Conservation (phyloP, 92 coral and sea anemone genomes). For the Metridium senile region DNA sequence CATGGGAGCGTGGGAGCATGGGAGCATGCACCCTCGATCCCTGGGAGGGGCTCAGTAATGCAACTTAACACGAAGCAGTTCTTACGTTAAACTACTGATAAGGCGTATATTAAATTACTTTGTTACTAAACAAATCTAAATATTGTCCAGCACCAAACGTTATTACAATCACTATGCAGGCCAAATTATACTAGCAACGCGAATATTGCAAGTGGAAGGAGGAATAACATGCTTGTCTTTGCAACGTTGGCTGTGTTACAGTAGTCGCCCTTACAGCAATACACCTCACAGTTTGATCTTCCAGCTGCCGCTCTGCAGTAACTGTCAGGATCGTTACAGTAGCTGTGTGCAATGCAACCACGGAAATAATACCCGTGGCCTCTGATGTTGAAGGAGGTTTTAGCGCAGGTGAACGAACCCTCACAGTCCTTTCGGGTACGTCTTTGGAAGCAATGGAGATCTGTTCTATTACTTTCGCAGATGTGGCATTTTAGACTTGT, state of each 20-base stretch:
- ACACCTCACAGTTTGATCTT: slow-evolving; percentile 31
- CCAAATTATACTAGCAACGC: slow-evolving; percentile 6
- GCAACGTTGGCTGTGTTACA: slow-evolving; percentile 11
- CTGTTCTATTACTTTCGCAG: slow-evolving; percentile 16
- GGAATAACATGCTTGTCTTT: slow-evolving; percentile 1
- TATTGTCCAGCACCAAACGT: neutral
- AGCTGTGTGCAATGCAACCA: slow-evolving; percentile 35
- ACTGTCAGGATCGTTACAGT: slow-evolving; percentile 37
- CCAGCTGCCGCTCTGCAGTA: slow-evolving; percentile 27
- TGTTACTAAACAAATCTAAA: neutral
- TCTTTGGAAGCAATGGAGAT: slow-evolving; percentile 26
- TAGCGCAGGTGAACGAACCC: slow-evolving; percentile 21
- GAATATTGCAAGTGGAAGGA: neutral
- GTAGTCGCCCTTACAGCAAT: slow-evolving; percentile 34
- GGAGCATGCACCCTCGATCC: too few relatives aligned
- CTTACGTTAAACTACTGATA: too few relatives aligned
- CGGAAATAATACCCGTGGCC: slow-evolving; percentile 2
- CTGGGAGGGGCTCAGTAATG: too few relatives aligned
- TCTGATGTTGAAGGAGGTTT: slow-evolving; percentile 15
- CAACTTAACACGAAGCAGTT: too few relatives aligned
- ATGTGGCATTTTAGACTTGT: slow-evolving; percentile 25
- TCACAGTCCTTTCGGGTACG: slow-evolving; percentile 28
- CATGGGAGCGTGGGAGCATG: too few relatives aligned
- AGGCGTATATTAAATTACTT: too few relatives aligned
- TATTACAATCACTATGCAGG: neutral